Base-by-base conservation (phyloP, 2,797 vertebrate genomes). In the Tinamus major region DNA sequence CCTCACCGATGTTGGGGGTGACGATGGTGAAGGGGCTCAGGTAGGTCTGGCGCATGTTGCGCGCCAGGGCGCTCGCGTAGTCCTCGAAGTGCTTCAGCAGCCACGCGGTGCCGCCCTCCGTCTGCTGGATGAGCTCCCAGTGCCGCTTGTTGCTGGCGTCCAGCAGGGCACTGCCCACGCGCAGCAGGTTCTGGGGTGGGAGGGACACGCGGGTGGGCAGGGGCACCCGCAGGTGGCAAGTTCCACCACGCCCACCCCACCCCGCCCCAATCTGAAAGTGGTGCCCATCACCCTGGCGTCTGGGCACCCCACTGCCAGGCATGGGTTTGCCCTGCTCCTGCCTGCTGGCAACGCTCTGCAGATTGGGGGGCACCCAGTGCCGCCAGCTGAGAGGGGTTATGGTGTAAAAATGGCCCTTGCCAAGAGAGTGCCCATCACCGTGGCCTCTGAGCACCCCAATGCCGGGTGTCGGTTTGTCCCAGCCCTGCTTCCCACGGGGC, bases 1-100 rank as follows among this genome's bases (percentile, higher is more conserved):
- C 70, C 98, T 98, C 95, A 99, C 99, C 98, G 3, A 99, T 99
- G 96, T 99, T 98, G 64, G 99, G 99, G 0, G 99, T 99, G 97
- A 99, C 96, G n/a, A 99, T 99, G 94, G 99, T 99, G 97, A 99
- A 99, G 90, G 99, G 99, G 96, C 97, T 99, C 53, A 99, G 98
- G 97, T 99, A 99, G 14, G 99, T 99, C 97, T 99, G 99, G 96
- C 98, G 98, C 99, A 99, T 99, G 97, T 99, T 99, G 97, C 98
- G 98, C 0, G 99, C 99, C 97, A 99, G 97, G 2, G 98, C 98
- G 59, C 98, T 98, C 68, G 99, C 98, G 0, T 99, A 99, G 49
- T 99, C 98, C 97, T 99, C 99, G 0, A 98, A 99, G 96, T 98
- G 98, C 46, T 96, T 98, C 24, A 99, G 98, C 85, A 99, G 97